Conservation (phyloP, 37 sponge, comb jelly and placozoan species). For the Hexactinellida sp. region DNA sequence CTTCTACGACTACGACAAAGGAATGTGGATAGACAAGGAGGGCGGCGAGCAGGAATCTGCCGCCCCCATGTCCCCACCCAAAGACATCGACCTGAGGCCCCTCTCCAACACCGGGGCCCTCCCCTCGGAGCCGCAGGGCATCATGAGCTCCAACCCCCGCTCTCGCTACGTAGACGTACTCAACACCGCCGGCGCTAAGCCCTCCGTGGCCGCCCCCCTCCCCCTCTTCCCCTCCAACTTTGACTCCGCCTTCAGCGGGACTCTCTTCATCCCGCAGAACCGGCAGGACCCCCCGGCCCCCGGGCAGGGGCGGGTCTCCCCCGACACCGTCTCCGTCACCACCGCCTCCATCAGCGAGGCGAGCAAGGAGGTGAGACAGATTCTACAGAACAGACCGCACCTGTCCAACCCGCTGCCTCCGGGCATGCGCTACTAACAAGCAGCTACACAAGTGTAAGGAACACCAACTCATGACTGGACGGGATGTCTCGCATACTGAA, state of each 20-base stretch:
- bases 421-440: not conserved
- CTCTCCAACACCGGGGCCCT: not conserved
- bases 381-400: not conserved
- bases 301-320: not conserved
- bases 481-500: not conserved
- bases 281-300: not conserved
- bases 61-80: constrained; percentile 32
- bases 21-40: not conserved
- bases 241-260: not conserved
- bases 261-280: not conserved
- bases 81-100: constrained; percentile 26
- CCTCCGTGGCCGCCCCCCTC: not conserved
- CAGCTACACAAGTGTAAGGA: not conserved
- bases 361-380: not conserved
- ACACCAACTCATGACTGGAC: too few relatives aligned
- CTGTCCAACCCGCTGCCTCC: not conserved
- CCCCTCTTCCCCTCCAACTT: constrained; percentile 6
- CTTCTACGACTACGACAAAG: not conserved
- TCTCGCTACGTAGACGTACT: constrained; percentile 55
- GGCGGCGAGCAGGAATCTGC: constrained; percentile 16
- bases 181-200: constrained; percentile 1
- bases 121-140: constrained; percentile 4
- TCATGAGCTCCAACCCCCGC: not conserved
- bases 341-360: constrained; percentile 15
- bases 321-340: not conserved